Base-by-base conservation (phyloP, 2,888 invertebrate genomes). In the Aspidiotus destructor region DNA sequence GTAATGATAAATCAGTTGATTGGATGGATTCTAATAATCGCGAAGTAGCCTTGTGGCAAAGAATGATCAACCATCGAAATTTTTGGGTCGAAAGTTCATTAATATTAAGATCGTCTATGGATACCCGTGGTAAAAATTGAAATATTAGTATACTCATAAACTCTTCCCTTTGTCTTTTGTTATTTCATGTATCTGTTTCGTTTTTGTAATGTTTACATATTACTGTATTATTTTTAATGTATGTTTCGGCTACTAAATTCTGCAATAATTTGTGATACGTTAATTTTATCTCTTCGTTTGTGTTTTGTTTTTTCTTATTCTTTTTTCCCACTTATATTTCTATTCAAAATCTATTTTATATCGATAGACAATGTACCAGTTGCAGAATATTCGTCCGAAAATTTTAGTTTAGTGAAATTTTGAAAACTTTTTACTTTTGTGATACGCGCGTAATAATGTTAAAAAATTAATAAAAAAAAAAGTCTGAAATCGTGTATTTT, bases 71-170 rank as follows among this genome's bases (percentile, higher is more conserved):
- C 75, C 82, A 89, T 71, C 95, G 95, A 44, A 94, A 94, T 79
- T 88, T 92, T 78, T 97, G 97, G 97, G 92, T 96, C n/a, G 96
- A 97, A 79, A 92, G 92, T 70, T 91, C 89, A 70, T 80, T 97
- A 60, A 85, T 89, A 7, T 81, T 97, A 55, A 82, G 96, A 75
- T 86, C 94, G 60, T 87, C 88, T 70, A 80, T 90, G 68, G 86
- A 86, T 58, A 41, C 70, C 28, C 61, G 71, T 44, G 71, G 69
- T 62, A 72, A 70, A 63, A 70, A 65, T 57, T 71, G 6, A 48
- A 48, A 48, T n/a, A 48, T n/a, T n/a, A 48, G 48, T 6, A 48
- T 48, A 13, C 28, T 28, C 28, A 28, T 28, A 28, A 28, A n/a
- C 6, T 48, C n/a, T 48, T 2, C 48, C 6, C n/a, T 48, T 48